Base-by-base conservation (phyloP, 2,888 invertebrate genomes). In the Chymomyza procnemis region DNA sequence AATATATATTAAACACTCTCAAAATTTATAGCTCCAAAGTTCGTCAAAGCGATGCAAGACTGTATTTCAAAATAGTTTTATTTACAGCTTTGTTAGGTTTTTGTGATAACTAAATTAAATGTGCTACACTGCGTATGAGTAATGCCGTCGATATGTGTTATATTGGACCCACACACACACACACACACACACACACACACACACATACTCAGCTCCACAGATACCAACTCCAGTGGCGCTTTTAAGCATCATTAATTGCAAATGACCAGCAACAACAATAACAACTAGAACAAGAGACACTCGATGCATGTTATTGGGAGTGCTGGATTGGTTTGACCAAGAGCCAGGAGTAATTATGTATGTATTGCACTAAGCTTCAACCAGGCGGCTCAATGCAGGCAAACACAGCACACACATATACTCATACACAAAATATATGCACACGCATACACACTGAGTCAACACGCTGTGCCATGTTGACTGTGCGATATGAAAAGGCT, bases 171-270 rank as follows among this genome's bases (percentile, higher is more conserved):
- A 48, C 56, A 63, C 67, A 64, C 47, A 61, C 65, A 62, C 71
- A 50, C 61, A 14, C n/a, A n/a, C n/a, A n/a, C n/a, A n/a, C n/a
- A 47, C 66, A 22, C 65, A 48, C 56, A 63, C 67, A 64, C 47
- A 61, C 65, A 62, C 71, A 50, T n/a, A n/a, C n/a, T n/a, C n/a
- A n/a, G n/a, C n/a, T n/a, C n/a, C 61, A 14, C 70, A 58, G 64
- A 54, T 46, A 60, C 60, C 4, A 54, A 58, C 50, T n/a, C 52
- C 14, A 46, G 26, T 22, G 26, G n/a, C 16, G 75, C 72, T 73
- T 78, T 76, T 76, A 73, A 83, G 78, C 86, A 74, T 74, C 84
- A 81, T 85, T 81, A 81, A 80, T 85, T 81, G 69, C 71, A 5
- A 50, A n/a, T 18, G 48, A 8, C 72, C 34, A 41, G 1, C 3